A percentile compares a stretch with the other conserved stretches of the same genome.
These are phyloP conservation scores for Isoperla grammatica DNA, from an alignment of 2,888 invertebrate species.

Conservation along the genomic window DNA sequence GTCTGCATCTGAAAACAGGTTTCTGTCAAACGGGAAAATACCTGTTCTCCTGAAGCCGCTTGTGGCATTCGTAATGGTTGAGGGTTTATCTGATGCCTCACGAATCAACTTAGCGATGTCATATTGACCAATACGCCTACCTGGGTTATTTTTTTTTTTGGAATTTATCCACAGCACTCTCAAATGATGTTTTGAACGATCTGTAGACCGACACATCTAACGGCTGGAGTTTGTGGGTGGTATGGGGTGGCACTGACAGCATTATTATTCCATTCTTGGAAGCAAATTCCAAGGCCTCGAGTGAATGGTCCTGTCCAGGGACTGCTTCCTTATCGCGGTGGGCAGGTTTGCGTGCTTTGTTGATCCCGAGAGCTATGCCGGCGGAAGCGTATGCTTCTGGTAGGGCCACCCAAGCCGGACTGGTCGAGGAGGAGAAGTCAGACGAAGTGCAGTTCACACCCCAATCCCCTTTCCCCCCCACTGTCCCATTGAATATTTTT, in stretches of 20 bases:
- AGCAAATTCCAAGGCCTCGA: no score
- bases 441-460: no score
- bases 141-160: no score
- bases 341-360: no score
- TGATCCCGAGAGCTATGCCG: no score
- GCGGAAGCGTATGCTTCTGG: no score
- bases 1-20: not conserved
- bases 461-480: no score
- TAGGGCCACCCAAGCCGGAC: no score
- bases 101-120: constrained; percentile 1
- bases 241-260: constrained; percentile 41
- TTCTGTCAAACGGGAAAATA: constrained; percentile 2
- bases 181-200: constrained; percentile 39
- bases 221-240: constrained; percentile 42
- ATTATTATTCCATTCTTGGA: constrained; percentile 38
- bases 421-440: no score
- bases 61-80: not conserved
- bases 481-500: no score
- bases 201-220: constrained; percentile 40
- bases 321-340: no score
- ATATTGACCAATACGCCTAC: not conserved
- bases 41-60: constrained; percentile 5
- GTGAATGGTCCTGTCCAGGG: no score
- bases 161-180: constrained; percentile 23
- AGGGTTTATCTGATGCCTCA: not conserved